Base-by-base conservation (phyloP, 2,797 vertebrate species). In the Chelmon rostratus region DNA sequence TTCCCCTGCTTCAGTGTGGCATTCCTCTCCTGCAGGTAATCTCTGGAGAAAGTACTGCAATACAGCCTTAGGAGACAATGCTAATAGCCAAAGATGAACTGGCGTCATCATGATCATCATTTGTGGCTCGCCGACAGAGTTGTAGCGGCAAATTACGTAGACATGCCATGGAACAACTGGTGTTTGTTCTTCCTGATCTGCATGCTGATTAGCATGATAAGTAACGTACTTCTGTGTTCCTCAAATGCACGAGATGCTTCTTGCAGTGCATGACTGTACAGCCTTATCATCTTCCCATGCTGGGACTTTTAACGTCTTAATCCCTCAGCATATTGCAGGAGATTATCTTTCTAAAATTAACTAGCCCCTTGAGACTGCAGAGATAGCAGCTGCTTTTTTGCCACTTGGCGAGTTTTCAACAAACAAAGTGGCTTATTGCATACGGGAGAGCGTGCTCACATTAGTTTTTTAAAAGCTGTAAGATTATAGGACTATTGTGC, bases 301-400 rank as follows among this genome's bases (percentile, higher is more conserved):
- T 84, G 84, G 78, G 85, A 89, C 88, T 83, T 92, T 92, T 88
- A 86, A 90, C 59, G 72, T 92, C 86, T 94, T 94, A 95, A 95
- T 95, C 93, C 92, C 89, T 90, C 86, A 83, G 90, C 91, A 93
- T 94, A 95, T 94, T 94, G 93, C 83, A 72, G 87, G 79, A 95
- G 93, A 95, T 95, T 95, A 95, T 95, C 87, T 88, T 94, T 95
- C 94, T 95, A 94, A 95, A 94, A 94, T 94, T 93, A 94, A 93
- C 92, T 85, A 89, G 90, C 76, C 88, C 86, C 89, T 88, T 86
- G 91, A 93, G 93, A 94, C 91, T 83, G 89, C 89, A 86, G 84
- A 89, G 90, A 93, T 93, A 95, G 92, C 93, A 86, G 92, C 91
- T 92, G 92, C 76, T 93, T 94, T 89, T 91, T 88, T 83, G 77